Evolutionary conservation across 92 coral and sea anemone genomes (phyloP).

Genomic region (Metridium senile): DNA sequence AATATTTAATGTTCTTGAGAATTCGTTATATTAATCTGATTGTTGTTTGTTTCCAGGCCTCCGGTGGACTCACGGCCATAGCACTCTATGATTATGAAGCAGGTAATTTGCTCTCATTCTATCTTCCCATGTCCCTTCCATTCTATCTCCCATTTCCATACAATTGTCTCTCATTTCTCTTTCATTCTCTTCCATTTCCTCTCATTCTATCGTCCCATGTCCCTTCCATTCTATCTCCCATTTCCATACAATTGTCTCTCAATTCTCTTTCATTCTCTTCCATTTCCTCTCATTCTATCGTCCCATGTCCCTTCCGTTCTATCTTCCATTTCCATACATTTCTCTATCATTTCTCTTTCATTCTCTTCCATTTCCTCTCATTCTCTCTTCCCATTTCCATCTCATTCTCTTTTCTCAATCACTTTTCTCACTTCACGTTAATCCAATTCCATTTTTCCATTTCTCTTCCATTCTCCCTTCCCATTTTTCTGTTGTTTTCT

Average conservation of each 20-base stretch:
- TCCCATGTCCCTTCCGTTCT: too few relatives aligned
- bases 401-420: too few relatives aligned
- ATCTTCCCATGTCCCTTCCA: background rate
- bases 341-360: background rate
- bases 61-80: constrained; percentile 48
- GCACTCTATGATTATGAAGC: constrained; percentile 94
- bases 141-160: background rate
- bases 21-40: too few relatives aligned
- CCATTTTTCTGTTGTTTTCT: background rate
- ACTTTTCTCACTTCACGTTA: too few relatives aligned
- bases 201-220: background rate
- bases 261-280: too few relatives aligned
- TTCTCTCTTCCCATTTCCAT: too few relatives aligned
- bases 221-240: background rate
- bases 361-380: too few relatives aligned
- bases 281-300: too few relatives aligned
- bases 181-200: background rate
- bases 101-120: constrained; percentile 45
- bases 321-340: background rate
- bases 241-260: background rate
- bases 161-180: background rate
- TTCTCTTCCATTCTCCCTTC: background rate
- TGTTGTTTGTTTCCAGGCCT: constrained; percentile 26
- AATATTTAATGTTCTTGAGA: too few relatives aligned
- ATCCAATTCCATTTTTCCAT: background rate